Evolutionary conservation across 2,797 vertebrate genomes (phyloP).

Genomic region (Sebastes kiyomatsui): DNA sequence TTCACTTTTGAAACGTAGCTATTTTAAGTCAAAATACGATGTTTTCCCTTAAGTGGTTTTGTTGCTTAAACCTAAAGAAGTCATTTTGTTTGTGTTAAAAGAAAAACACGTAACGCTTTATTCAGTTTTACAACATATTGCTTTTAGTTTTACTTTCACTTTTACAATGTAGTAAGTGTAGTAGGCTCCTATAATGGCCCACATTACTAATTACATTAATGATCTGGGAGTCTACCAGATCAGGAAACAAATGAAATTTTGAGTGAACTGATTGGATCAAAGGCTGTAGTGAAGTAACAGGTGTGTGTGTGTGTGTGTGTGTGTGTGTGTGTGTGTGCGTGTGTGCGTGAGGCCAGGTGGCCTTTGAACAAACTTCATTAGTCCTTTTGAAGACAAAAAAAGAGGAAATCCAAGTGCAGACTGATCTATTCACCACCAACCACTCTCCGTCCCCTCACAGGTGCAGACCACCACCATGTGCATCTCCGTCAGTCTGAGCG

Average conservation of each 20-base stretch:
- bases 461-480: slow-evolving; percentile 99
- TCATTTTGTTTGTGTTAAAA: too few relatives aligned
- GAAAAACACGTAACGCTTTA: too few relatives aligned
- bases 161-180: too few relatives aligned
- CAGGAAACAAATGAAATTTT: slow-evolving; percentile 3
- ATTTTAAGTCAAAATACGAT: too few relatives aligned
- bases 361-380: slow-evolving; percentile 48
- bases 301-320: background rate
- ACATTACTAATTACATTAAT: background rate
- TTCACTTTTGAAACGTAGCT: too few relatives aligned
- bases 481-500: slow-evolving; percentile 96
- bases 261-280: slow-evolving; percentile 30
- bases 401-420: background rate
- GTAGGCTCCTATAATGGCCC: too few relatives aligned
- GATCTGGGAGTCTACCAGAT: background rate
- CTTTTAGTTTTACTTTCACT: too few relatives aligned
- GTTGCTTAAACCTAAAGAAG: too few relatives aligned
- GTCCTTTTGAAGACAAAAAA: slow-evolving; percentile 45
- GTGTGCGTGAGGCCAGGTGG: background rate
- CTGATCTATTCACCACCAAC: slow-evolving; percentile 74
- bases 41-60: too few relatives aligned
- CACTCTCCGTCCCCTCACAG: slow-evolving; percentile 69
- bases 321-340: too few relatives aligned
- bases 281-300: slow-evolving; percentile 13
- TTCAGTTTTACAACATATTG: too few relatives aligned